Percentiles rank a stretch among this genome's conserved stretches.
Evolutionary conservation across 1,140 invertebrate species (phyloP).

Genomic region (Popillia japonica): DNA sequence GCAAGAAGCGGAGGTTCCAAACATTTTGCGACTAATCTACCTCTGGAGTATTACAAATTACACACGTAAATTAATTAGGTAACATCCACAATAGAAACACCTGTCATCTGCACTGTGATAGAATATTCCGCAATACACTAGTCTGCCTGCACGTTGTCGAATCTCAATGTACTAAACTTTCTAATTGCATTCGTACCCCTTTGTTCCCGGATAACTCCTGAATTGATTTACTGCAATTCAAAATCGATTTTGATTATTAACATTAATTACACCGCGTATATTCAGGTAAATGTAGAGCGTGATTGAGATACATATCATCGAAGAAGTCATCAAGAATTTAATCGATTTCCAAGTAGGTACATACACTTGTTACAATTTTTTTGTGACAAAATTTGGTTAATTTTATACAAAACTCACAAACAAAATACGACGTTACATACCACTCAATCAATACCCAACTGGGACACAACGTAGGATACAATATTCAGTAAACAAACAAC

Average conservation of each 20-base stretch:
- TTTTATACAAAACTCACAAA: too few species aligned
- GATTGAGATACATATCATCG: too few species aligned
- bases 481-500: constrained; percentile 5
- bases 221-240: background rate
- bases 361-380: too few species aligned
- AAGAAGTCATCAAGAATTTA: too few species aligned
- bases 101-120: constrained; percentile 29
- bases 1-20: background rate
- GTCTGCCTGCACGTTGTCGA: constrained; percentile 5
- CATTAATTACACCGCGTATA: background rate
- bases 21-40: constrained; percentile 28
- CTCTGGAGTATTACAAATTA: constrained; percentile 26
- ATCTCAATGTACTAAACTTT: background rate
- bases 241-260: background rate
- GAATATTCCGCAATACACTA: constrained; percentile 11
- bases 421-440: too few species aligned
- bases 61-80: constrained; percentile 23
- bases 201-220: background rate
- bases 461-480: background rate
- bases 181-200: background rate
- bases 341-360: too few species aligned
- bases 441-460: too few species aligned
- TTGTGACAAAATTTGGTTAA: too few species aligned
- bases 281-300: too few species aligned
- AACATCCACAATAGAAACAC: constrained; percentile 19